Conservation (phyloP, 2,113 vertebrate genomes). For the Gavialis gangeticus region DNA sequence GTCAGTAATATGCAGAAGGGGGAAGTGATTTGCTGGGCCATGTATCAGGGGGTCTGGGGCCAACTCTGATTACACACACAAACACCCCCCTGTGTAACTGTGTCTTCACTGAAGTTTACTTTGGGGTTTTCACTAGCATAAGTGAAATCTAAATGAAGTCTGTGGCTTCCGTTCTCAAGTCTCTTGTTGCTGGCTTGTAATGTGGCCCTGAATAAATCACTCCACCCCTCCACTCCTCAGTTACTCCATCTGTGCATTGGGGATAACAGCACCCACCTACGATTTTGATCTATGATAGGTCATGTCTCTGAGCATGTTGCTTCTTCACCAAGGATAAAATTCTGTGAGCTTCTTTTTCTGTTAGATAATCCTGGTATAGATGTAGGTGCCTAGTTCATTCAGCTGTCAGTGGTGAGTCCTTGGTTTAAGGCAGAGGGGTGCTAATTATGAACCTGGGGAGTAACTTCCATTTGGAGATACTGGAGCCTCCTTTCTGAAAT, state of each 20-base stretch:
- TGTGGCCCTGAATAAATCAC: not conserved
- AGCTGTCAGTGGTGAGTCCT: not conserved
- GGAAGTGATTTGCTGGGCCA: not conserved
- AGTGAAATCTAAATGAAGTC: rapidly evolving
- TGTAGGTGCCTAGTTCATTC: not conserved
- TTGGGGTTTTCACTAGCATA: not conserved
- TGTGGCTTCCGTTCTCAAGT: not conserved
- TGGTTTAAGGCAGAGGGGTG: not conserved
- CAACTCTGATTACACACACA: not conserved
- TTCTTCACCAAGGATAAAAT: not conserved
- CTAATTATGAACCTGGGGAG: rapidly evolving
- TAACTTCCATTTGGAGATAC: rapidly evolving
- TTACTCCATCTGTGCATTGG: not conserved
- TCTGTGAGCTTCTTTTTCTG: rapidly evolving
- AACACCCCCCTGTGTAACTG: rapidly evolving
- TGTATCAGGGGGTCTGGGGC: not conserved
- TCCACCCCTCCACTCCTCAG: not conserved
- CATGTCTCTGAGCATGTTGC: not conserved
- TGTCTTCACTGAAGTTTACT: not conserved
- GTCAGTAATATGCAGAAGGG: not conserved
- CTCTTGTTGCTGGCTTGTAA: rapidly evolving
- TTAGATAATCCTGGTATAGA: not conserved
- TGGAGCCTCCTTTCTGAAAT: not conserved
- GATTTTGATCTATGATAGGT: too few species aligned
- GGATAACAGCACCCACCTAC: rapidly evolving